Evolutionary conservation across 1,140 invertebrate genomes (phyloP), one percentile per base, ranked within the genome.

Genomic region (Drosophila melanica): DNA sequence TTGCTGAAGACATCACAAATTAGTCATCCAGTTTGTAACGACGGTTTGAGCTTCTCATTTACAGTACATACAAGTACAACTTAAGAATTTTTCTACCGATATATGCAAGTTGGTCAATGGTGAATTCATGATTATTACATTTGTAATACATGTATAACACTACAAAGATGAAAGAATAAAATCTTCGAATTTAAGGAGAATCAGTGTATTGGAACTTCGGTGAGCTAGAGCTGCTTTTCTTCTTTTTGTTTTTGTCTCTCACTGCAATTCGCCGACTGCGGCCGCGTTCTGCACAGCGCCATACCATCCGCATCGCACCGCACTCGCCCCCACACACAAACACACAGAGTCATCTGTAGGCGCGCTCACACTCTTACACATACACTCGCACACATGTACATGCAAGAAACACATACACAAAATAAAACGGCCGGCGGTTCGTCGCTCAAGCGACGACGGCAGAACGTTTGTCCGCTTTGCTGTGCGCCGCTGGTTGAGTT

Each of bases 241-340:
- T 71, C 41, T 73, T 64, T 58, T 59, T 69, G 53, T 70, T 75
- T 74, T 69, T 64, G 53, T 58, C 66, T 64, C 71, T 77, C 65
- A 71, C 54, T 77, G 75, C 75, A 75, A 74, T 75, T 77, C 62
- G 58, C 57, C 74, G 57, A 73, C 74, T 45, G 58, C 70, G 64
- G 44, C 58, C 62, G 64, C 58, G 60, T 72, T 65, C 68, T 72
- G 54, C 67, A 76, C 74, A 67, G 55, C 69, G 39, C 48, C 69
- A 55, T 60, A 42, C 41, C 54, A 50, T 30, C 18, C 35, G 48
- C 67, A 42, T 47, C 64, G 58, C 67, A 42, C 53, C 64, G 64
- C 53, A 45, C 42, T 53, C 45, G 18, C 58, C 59, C 64, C 45
- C 65, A 42, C 57, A 35, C 33, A 68, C 53, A 53, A 59, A 42